Evolutionary conservation across 2,888 invertebrate genomes (phyloP).

Genomic region (Ophion ellenae): DNA sequence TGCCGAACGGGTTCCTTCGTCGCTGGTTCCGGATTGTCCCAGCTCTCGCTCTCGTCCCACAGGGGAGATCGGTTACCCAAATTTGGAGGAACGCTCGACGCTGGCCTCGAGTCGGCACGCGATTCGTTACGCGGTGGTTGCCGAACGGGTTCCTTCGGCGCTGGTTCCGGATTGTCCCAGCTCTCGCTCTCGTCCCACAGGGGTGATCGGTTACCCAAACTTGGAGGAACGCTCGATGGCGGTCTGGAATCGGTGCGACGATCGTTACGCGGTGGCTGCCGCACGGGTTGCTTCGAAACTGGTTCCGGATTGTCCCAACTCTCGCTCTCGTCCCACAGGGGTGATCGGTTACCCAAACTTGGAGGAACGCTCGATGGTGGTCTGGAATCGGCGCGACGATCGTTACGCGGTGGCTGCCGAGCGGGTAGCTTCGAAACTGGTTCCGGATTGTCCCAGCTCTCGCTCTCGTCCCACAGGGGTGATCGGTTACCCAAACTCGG

Average conservation of each 20-base stretch:
- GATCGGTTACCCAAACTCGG: slow-evolving; percentile 10
- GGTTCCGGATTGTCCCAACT: neutral
- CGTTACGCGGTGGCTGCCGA: neutral
- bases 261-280: neutral
- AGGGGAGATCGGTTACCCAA: slow-evolving; percentile 16
- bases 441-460: slow-evolving; percentile 38
- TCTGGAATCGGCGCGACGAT: neutral
- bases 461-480: slow-evolving; percentile 14
- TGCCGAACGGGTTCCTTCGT: neutral
- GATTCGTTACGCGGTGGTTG: neutral
- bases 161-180: slow-evolving; percentile 30
- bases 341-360: neutral
- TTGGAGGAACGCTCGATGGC: neutral
- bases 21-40: slow-evolving; percentile 21
- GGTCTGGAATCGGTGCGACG: neutral
- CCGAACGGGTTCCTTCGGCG: neutral
- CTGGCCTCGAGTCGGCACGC: neutral
- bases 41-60: slow-evolving; percentile 21
- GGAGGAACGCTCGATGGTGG: neutral
- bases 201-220: slow-evolving; percentile 11
- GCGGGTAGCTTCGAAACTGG: neutral
- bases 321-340: slow-evolving; percentile 12
- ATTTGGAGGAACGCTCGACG: neutral
- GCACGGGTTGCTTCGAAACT: neutral
- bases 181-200: slow-evolving; percentile 20